These are phyloP conservation scores for Drosophila recens DNA, from an alignment of 2,888 invertebrate genomes.

Conservation along the genomic window DNA sequence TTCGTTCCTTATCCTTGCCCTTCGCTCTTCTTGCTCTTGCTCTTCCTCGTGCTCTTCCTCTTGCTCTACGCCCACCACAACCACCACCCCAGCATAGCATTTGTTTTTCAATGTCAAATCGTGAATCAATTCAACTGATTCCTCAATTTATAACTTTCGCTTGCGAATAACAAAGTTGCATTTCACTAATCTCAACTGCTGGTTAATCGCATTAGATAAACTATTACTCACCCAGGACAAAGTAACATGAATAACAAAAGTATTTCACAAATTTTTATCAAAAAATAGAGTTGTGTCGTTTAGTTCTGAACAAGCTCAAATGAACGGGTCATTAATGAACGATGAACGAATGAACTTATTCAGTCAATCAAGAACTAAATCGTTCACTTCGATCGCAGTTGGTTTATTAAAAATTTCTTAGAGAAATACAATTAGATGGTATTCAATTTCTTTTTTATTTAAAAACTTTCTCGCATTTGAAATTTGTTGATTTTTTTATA, in stretches of 20 bases:
- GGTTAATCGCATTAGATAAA: constrained; percentile 13
- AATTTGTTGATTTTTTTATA: too few species aligned
- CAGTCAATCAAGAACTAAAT: too few species aligned
- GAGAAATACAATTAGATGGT: too few species aligned
- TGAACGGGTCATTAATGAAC: too few species aligned
- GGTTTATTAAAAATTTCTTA: too few species aligned
- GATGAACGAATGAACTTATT: too few species aligned
- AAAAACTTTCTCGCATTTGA: too few species aligned
- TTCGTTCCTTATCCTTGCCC: constrained; percentile 58
- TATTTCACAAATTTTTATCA: constrained; percentile 55
- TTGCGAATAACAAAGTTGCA: background rate
- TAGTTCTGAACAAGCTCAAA: too few species aligned
- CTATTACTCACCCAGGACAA: constrained; percentile 43
- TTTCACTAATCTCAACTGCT: background rate
- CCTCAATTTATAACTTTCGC: constrained; percentile 16
- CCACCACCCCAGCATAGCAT: constrained; percentile 61
- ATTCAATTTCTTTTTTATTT: too few species aligned
- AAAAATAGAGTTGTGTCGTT: background rate
- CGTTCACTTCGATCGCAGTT: too few species aligned
- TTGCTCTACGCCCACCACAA: constrained; percentile 44
- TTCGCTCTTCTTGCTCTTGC: constrained; percentile 30
- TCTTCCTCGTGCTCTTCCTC: constrained; percentile 14
- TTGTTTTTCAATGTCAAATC: constrained; percentile 75
- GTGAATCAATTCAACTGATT: constrained; percentile 58
- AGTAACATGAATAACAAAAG: constrained; percentile 5